Evolutionary conservation across 2,888 invertebrate genomes (phyloP).

Genomic region (Neoaliturus tenellus): DNA sequence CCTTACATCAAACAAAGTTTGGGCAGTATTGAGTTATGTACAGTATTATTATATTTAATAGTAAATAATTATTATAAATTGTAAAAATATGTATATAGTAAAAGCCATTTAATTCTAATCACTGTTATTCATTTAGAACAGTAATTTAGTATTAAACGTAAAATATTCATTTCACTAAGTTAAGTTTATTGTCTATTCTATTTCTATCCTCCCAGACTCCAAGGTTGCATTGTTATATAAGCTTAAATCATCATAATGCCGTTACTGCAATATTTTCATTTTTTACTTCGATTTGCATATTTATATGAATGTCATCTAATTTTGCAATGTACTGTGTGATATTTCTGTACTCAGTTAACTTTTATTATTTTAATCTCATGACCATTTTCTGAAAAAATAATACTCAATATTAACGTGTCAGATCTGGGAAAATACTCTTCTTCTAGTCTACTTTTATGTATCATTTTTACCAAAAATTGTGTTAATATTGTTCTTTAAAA

Average conservation of each 20-base stretch:
- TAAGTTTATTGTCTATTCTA: too few species aligned
- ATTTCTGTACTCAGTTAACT: not conserved
- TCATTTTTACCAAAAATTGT: conserved; percentile 34
- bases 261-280: not conserved
- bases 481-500: not conserved
- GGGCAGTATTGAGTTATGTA: not conserved
- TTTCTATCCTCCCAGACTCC: not conserved
- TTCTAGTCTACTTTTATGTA: conserved; percentile 31
- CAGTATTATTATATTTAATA: conserved; percentile 25
- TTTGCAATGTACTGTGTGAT: not conserved
- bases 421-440: conserved; percentile 20
- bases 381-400: not conserved
- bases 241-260: too few species aligned
- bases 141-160: not conserved
- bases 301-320: too few species aligned
- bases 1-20: too few species aligned
- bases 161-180: too few species aligned
- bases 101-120: conserved; percentile 33
- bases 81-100: conserved; percentile 26
- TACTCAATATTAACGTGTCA: not conserved
- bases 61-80: not conserved
- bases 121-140: not conserved
- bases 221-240: too few species aligned
- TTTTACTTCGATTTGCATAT: not conserved
- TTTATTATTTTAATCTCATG: too few species aligned